A percentile compares a stretch with the other conserved stretches of the same genome.
These are phyloP conservation scores for Herminia tarsipennalis DNA, from an alignment of 2,888 invertebrate species.

Conservation along the genomic window DNA sequence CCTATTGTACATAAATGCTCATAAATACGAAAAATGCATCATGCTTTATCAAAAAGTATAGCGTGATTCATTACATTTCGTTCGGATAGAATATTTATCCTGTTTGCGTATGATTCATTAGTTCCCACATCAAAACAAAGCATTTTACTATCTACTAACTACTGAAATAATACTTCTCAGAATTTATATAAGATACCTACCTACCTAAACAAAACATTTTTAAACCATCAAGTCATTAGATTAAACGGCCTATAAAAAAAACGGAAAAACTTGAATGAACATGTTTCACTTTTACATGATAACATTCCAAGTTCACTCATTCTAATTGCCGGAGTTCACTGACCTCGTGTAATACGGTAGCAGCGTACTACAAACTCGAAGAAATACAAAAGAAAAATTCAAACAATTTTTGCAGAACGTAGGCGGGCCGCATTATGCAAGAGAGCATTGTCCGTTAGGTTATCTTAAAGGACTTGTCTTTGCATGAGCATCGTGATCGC, in stretches of 20 bases:
- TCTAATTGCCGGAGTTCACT: slow-evolving; percentile 38
- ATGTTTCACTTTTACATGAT: slow-evolving; percentile 24
- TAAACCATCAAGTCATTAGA: neutral
- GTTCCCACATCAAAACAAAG: neutral
- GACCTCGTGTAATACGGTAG: slow-evolving; percentile 33
- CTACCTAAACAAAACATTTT: neutral
- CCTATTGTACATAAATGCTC: no score
- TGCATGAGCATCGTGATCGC: slow-evolving; percentile 40
- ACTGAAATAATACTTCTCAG: neutral
- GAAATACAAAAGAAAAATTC: slow-evolving; percentile 34
- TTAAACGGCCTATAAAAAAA: neutral
- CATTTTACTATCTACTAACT: neutral
- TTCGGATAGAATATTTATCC: no score
- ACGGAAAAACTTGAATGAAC: neutral
- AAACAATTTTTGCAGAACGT: slow-evolving; percentile 35
- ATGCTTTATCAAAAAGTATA: no score
- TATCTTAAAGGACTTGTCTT: slow-evolving; percentile 49
- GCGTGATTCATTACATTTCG: no score
- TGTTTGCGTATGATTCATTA: neutral
- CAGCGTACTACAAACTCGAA: slow-evolving; percentile 21
- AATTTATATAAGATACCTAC: no score
- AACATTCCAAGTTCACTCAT: slow-evolving; percentile 17
- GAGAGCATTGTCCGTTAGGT: slow-evolving; percentile 53
- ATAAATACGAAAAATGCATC: no score
- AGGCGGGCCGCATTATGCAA: slow-evolving; percentile 50